Base-by-base conservation (phyloP, 1,140 invertebrate species). In the Calephelis nemesis region DNA sequence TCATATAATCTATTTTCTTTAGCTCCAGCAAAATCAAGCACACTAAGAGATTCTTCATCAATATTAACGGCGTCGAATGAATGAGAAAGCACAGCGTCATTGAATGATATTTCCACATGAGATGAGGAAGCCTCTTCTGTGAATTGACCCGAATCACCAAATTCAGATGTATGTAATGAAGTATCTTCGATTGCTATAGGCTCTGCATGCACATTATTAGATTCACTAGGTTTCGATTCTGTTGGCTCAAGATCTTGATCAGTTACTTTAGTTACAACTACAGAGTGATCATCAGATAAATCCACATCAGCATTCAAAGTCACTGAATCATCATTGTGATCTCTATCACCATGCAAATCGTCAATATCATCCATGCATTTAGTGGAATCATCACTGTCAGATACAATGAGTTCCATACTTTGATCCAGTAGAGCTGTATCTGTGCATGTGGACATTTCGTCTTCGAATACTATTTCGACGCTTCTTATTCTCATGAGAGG, bases 391-490 rank as follows among this genome's bases (percentile, higher is more conserved):
- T 91, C 89, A 63, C 85, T 87, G 47, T 87, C 85, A 3, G 86
- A 85, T 0, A 80, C 63, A 1, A 83, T 63, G 0, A 89, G 72
- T 62, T 89, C 87, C 12, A 91, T 73, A 47, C 83, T 91, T 42
- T 80, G 78, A 62, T 91, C 87, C 7, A 90, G 69, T 19, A 85
- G 64, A 4, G 75, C 85, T 0, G 85, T 88, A 63, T 89, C 86
- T 5, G 80, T 86, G 63, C 83, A 89, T 40, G 85, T 79, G 8
- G 89, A 90, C 75, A 90, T 81, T 76, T 91, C 89, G 62, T 91
- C 89, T 78, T 91, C 87, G 64, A 90, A 91, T 5, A 90, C 84
- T 12, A 91, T 91, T 79, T 91, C 89, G 58, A 91, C 89, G 66
- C 89, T 91, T 49, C 87, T 74, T 60, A 91, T 91, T 68, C 89